Evolutionary conservation across 2,888 invertebrate species (phyloP), one percentile per base, ranked within the genome.

Genomic region (Athalia circularis): DNA sequence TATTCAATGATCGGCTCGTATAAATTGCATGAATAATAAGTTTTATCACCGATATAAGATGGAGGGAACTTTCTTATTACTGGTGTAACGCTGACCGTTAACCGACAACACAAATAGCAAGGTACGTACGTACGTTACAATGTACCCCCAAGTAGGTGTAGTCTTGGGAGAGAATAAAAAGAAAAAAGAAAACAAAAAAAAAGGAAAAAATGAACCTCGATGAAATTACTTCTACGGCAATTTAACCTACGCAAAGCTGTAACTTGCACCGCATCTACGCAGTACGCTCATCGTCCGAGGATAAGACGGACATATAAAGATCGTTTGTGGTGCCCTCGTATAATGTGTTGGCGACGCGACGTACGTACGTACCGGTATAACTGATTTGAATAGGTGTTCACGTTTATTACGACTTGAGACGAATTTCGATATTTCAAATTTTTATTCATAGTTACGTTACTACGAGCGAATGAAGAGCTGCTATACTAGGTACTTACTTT

Each of bases 1-100:
- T 82, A 81, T 83, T 81, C 82, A 83, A 82, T 80, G 80, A 79
- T 82, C 81, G 80, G 65, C 77, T 79, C 61, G 78, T 79, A 81
- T 80, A 79, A 81, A 83, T 82, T 79, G 81, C 79, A 78, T 68
- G 74, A 72, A 80, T 83, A 81, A 82, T 80, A 83, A 80, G 67
- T 79, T 80, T 80, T 79, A 84, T 76, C 78, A 65, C n/a, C 48
- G 68, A 43, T 77, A 81, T 79, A 62, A 79, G 75, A 75, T 64
- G 62, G 15, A 15, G 75, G 61, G 13, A 72, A 59, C 11, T 72
- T 72, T 15, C 57, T 11, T 59, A 72, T 72, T 72, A 57, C 72
- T 72, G 59, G 59, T 47, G 13, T 47, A n/a, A 59, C 29, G 72
- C 47, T 48, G 45, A 72, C 72, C 72, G 72, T 72, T 59, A 59